These are phyloP conservation scores for Colletes gigas DNA, from an alignment of 1,140 invertebrate species.

Conservation along the genomic window DNA sequence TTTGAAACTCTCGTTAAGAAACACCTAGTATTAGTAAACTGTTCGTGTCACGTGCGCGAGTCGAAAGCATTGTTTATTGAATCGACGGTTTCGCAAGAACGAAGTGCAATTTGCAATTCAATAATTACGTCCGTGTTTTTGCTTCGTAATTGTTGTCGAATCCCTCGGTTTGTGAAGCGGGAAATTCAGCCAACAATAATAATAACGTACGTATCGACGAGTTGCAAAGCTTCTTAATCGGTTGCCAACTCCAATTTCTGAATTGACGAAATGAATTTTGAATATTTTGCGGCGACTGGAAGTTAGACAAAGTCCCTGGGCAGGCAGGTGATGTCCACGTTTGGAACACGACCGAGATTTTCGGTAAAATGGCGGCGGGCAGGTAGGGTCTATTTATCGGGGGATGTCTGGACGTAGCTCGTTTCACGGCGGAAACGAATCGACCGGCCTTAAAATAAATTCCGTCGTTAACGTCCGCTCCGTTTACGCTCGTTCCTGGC, in stretches of 20 bases:
- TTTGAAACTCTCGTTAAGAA: neutral
- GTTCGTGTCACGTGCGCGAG: neutral
- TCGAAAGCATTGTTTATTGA: neutral
- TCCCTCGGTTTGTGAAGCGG: neutral
- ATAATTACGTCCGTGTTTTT: neutral
- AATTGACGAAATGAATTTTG: too few relatives aligned
- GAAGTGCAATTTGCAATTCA: neutral
- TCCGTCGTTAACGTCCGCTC: constrained; percentile 5
- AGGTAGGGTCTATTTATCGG: neutral
- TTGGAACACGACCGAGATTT: neutral
- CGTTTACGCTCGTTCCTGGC: neutral
- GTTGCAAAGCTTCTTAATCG: neutral
- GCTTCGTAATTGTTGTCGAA: neutral
- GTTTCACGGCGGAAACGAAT: neutral
- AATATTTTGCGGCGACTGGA: too few relatives aligned
- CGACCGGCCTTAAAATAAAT: constrained; percentile 15
- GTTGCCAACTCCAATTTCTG: too few relatives aligned
- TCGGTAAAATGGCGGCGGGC: too few relatives aligned
- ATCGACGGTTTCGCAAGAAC: constrained; percentile 3
- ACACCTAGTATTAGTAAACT: neutral
- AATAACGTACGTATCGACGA: neutral
- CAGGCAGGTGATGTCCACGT: neutral
- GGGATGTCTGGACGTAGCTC: neutral
- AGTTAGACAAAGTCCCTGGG: too few relatives aligned
- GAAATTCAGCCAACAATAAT: constrained; percentile 13